Evolutionary conservation across 2,113 vertebrate genomes (phyloP).

Genomic region (Platanista minor): DNA sequence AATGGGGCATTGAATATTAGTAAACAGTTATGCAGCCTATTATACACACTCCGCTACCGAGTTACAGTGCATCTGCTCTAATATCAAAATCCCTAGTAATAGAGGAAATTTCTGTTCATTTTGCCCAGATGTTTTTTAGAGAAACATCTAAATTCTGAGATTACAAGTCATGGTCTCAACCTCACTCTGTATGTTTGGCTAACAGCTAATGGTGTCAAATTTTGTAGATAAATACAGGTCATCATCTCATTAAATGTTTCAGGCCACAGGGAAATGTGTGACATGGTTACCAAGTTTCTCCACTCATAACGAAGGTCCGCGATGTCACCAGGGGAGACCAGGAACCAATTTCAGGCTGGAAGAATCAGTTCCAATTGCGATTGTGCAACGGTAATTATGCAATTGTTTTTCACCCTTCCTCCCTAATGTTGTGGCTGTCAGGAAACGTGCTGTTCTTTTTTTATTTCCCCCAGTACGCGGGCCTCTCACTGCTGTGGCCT

Average conservation of each 20-base stretch:
- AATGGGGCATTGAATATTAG: neutral
- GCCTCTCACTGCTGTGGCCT: too few relatives aligned
- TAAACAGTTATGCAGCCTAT: neutral
- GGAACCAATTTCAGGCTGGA: constrained; percentile 6
- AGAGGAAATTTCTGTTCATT: neutral
- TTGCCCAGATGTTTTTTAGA: neutral
- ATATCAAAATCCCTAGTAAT: neutral
- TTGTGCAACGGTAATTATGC: neutral
- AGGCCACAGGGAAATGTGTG: constrained; percentile 32
- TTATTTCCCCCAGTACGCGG: too few relatives aligned
- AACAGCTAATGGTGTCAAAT: constrained; percentile 53
- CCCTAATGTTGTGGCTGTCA: neutral
- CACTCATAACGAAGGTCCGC: constrained; percentile 29
- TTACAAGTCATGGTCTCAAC: neutral
- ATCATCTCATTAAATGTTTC: constrained; percentile 53
- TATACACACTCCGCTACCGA: neutral
- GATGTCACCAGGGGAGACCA: constrained; percentile 31
- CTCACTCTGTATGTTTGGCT: constrained; percentile 37
- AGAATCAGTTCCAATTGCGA: neutral
- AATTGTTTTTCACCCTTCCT: neutral
- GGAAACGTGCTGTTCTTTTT: neutral
- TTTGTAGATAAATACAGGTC: constrained; percentile 59
- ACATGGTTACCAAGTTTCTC: constrained; percentile 33
- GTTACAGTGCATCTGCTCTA: neutral
- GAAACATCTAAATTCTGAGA: neutral